phyloP scores from a whole-genome alignment of 2,888 invertebrate species.

The Nephrotoma appendiculata region DNA sequence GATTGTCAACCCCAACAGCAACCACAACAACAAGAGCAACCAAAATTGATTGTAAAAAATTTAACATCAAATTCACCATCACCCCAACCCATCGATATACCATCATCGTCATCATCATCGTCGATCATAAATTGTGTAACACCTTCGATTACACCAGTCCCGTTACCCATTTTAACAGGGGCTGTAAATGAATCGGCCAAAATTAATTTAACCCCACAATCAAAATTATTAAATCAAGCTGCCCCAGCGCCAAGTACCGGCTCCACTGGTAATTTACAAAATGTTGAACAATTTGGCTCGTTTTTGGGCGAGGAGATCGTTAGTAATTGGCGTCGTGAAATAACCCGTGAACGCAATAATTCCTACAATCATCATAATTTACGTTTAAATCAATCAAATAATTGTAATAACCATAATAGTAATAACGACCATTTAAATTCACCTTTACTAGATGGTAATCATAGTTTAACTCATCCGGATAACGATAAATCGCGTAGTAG shows the following conservation, averaged over 20 bases:
- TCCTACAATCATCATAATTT: constrained; percentile 8
- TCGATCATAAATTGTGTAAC: constrained; percentile 14
- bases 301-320: constrained; percentile 72
- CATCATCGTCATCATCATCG: constrained; percentile 16
- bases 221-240: constrained; percentile 16
- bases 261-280: constrained; percentile 35
- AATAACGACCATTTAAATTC: constrained; percentile 19
- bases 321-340: constrained; percentile 57
- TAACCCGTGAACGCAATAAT: not conserved
- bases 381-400: constrained; percentile 12
- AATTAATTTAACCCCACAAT: constrained; percentile 15
- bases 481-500: constrained; percentile 15
- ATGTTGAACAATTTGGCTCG: constrained; percentile 56
- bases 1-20: constrained; percentile 20
- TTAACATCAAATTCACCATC: constrained; percentile 10
- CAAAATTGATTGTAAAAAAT: constrained; percentile 6
- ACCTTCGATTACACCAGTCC: constrained; percentile 14
- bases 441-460: constrained; percentile 4
- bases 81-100: constrained; percentile 13
- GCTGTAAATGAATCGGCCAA: constrained; percentile 9
- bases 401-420: constrained; percentile 18
- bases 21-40: constrained; percentile 18
- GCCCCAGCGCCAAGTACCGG: constrained; percentile 14
- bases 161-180: constrained; percentile 13
- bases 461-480: constrained; percentile 19